Evolutionary conservation across 2,888 invertebrate species (phyloP).

Genomic region (Dioctria linearis): DNA sequence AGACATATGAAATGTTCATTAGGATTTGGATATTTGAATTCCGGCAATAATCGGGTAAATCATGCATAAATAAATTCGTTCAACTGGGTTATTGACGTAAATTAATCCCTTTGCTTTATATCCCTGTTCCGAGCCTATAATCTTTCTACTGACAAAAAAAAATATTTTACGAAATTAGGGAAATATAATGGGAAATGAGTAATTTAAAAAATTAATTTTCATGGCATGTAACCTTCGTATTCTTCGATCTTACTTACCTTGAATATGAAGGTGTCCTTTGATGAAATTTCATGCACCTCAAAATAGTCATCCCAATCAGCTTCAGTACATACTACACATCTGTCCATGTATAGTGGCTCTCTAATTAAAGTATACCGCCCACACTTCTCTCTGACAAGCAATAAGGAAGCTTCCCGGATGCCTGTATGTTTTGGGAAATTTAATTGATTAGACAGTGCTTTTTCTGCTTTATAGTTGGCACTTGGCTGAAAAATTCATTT

Average conservation of each 20-base stretch:
- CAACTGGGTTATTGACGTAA: background rate
- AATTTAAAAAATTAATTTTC: background rate
- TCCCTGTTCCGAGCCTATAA: background rate
- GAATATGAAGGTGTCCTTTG: conserved; percentile 94
- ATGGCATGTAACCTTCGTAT: background rate
- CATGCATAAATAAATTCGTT: conserved; percentile 38
- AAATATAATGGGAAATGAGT: too few species aligned
- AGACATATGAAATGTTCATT: conserved; percentile 25
- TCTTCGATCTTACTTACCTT: conserved; percentile 77
- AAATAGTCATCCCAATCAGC: conserved; percentile 94
- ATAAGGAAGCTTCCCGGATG: conserved; percentile 88
- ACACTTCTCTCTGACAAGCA: conserved; percentile 91
- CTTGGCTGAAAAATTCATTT: conserved; percentile 75
- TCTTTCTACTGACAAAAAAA: background rate
- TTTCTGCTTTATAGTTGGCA: conserved; percentile 77
- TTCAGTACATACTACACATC: conserved; percentile 90
- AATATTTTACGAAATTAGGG: conserved; percentile 1
- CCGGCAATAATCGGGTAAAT: conserved; percentile 20
- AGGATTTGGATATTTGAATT: conserved; percentile 29
- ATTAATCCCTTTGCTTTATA: background rate
- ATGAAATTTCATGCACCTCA: conserved; percentile 93
- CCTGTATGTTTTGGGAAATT: conserved; percentile 82
- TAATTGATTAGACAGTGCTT: conserved; percentile 76
- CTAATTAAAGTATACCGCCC: conserved; percentile 88
- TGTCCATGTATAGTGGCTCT: conserved; percentile 92